Conservation (phyloP, 2,113 vertebrate species). For the Mesocricetus auratus region DNA sequence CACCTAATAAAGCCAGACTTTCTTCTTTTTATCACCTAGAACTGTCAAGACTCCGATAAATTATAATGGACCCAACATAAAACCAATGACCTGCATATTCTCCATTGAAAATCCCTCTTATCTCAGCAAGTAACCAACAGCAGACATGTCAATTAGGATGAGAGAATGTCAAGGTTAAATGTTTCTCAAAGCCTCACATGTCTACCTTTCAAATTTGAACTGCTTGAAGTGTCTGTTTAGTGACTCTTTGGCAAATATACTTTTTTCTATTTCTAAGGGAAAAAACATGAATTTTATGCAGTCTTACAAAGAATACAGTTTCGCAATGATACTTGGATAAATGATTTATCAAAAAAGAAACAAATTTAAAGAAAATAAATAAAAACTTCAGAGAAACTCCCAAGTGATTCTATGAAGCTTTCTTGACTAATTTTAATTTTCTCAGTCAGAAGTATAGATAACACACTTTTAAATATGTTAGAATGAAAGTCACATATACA, state of each 20-base stretch:
- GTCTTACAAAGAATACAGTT: not conserved
- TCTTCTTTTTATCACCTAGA: constrained; percentile 74
- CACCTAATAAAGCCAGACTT: constrained; percentile 78
- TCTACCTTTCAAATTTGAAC: constrained; percentile 67
- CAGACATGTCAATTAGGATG: constrained; percentile 62
- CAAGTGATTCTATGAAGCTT: not conserved
- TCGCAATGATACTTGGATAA: not conserved
- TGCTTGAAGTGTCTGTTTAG: constrained; percentile 51
- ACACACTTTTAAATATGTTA: not conserved
- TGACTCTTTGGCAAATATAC: constrained; percentile 30
- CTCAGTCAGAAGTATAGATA: constrained; percentile 8
- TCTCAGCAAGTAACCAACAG: constrained; percentile 74
- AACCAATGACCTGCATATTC: constrained; percentile 76
- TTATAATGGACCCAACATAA: constrained; percentile 69
- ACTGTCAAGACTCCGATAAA: constrained; percentile 75
- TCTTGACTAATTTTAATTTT: not conserved
- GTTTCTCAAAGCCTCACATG: constrained; percentile 57
- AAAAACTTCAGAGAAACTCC: not conserved
- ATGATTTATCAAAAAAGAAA: constrained; percentile 25
- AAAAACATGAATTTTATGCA: constrained; percentile 7
- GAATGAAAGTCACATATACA: not conserved
- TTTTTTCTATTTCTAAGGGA: constrained; percentile 38
- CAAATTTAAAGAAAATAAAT: not conserved
- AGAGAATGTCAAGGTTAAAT: constrained; percentile 79
- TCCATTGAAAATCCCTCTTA: constrained; percentile 64